Percentiles rank a stretch among this genome's conserved stretches.
These are phyloP conservation scores for Diarsia brunnea DNA, from an alignment of 2,888 invertebrate species.

Conservation along the genomic window DNA sequence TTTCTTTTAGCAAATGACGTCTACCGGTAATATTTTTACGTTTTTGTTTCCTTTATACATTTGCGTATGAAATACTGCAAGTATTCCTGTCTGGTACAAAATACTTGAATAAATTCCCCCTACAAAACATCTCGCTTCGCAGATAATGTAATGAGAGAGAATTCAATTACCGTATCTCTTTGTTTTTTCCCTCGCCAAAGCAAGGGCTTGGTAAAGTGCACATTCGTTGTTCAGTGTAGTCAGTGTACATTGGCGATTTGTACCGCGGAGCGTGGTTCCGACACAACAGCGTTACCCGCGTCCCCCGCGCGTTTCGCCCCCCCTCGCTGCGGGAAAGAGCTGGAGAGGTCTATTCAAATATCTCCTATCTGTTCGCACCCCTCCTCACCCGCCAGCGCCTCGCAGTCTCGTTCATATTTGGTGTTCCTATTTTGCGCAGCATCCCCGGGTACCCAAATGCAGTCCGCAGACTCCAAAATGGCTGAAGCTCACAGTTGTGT, in stretches of 20 bases:
- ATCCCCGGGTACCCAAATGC: constrained; percentile 90
- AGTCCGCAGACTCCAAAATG: constrained; percentile 87
- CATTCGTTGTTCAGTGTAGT: constrained; percentile 86
- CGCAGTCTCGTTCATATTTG: constrained; percentile 91
- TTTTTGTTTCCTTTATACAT: constrained; percentile 29
- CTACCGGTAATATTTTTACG: neutral
- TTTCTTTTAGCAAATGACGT: constrained; percentile 29
- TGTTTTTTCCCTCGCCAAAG: constrained; percentile 79
- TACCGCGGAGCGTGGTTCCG: constrained; percentile 85
- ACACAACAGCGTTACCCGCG: constrained; percentile 87
- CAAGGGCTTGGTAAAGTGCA: constrained; percentile 83
- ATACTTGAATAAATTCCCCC: constrained; percentile 71
- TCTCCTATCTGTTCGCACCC: constrained; percentile 89
- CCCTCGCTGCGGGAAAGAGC: constrained; percentile 82
- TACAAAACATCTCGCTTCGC: constrained; percentile 79
- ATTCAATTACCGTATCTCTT: constrained; percentile 87
- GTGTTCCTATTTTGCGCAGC: constrained; percentile 91
- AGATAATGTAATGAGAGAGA: constrained; percentile 87
- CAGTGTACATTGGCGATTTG: constrained; percentile 87
- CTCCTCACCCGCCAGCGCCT: constrained; percentile 89
- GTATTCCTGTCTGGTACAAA: constrained; percentile 66
- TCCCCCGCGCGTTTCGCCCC: constrained; percentile 69
- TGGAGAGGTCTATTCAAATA: constrained; percentile 89
- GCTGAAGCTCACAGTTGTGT: constrained; percentile 68
- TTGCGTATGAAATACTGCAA: constrained; percentile 50